Evolutionary conservation across 2,888 invertebrate genomes (phyloP).

Genomic region (Agrilus cyanescens): DNA sequence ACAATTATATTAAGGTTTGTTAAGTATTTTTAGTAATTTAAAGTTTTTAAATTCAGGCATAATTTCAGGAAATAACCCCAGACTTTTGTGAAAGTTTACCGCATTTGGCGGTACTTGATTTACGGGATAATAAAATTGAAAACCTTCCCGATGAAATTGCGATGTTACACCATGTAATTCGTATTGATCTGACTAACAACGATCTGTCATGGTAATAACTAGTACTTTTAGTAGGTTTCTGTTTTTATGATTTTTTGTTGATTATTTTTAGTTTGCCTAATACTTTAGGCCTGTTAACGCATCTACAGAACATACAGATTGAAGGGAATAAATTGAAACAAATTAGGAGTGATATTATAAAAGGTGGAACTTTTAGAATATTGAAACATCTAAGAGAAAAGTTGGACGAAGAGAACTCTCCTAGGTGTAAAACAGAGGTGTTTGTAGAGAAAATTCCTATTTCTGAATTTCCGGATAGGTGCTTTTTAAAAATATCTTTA

Average conservation of each 20-base stretch:
- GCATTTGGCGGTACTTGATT: slow-evolving; percentile 60
- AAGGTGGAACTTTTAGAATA: slow-evolving; percentile 72
- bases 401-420: slow-evolving; percentile 19
- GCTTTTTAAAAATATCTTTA: not conserved
- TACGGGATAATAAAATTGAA: slow-evolving; percentile 72
- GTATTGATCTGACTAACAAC: slow-evolving; percentile 79
- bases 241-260: not conserved
- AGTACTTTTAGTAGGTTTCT: not conserved
- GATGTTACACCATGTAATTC: slow-evolving; percentile 59
- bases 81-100: slow-evolving; percentile 62
- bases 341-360: slow-evolving; percentile 71
- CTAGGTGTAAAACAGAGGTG: slow-evolving; percentile 3
- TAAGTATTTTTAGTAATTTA: slow-evolving; percentile 5
- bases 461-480: slow-evolving; percentile 11
- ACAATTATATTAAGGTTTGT: slow-evolving; percentile 64
- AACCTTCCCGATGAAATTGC: slow-evolving; percentile 68
- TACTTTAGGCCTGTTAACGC: slow-evolving; percentile 55
- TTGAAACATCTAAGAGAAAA: slow-evolving; percentile 65
- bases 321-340: slow-evolving; percentile 79
- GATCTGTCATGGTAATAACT: slow-evolving; percentile 33
- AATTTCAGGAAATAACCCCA: slow-evolving; percentile 52
- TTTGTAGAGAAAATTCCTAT: slow-evolving; percentile 4
- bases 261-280: slow-evolving; percentile 47
- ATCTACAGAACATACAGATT: slow-evolving; percentile 69
- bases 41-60: slow-evolving; percentile 5